phyloP scores from a whole-genome alignment of 2,888 invertebrate genomes.

The Crioceris asparagi region DNA sequence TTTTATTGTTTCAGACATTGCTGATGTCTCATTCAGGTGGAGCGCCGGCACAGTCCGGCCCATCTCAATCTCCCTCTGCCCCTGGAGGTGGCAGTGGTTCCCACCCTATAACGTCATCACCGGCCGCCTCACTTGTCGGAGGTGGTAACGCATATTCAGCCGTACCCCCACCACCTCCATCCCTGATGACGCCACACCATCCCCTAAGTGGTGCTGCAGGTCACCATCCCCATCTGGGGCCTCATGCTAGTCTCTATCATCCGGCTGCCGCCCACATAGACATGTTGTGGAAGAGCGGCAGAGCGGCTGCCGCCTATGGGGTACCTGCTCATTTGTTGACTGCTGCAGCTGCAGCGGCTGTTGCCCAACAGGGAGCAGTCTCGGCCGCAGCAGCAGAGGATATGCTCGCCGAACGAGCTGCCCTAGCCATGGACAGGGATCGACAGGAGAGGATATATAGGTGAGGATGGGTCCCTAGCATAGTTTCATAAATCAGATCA shows the following conservation, averaged over 20 bases:
- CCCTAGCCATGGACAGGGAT: constrained; percentile 49
- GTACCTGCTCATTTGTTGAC: constrained; percentile 17
- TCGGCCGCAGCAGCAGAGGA: constrained; percentile 37
- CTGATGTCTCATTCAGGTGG: constrained; percentile 46
- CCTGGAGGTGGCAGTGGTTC: constrained; percentile 12
- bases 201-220: constrained; percentile 28
- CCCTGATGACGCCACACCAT: constrained; percentile 28
- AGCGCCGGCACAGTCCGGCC: constrained; percentile 21
- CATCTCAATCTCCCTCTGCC: constrained; percentile 26
- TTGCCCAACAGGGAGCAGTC: constrained; percentile 19
- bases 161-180: constrained; percentile 34
- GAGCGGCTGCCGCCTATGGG: constrained; percentile 9
- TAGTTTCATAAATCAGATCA: no score
- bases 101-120: constrained; percentile 25
- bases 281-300: constrained; percentile 45
- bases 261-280: constrained; percentile 39
- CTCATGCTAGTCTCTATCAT: constrained; percentile 23
- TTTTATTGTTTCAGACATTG: constrained; percentile 47
- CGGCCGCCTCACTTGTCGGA: constrained; percentile 18
- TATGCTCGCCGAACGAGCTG: constrained; percentile 40
- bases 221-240: constrained; percentile 31
- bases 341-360: constrained; percentile 23
- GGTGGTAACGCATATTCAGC: constrained; percentile 32
- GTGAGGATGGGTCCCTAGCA: constrained; percentile 41
- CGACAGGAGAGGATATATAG: constrained; percentile 54